These are phyloP conservation scores for Drosophila parabipectinata DNA, from an alignment of 1,140 invertebrate species.

Conservation along the genomic window DNA sequence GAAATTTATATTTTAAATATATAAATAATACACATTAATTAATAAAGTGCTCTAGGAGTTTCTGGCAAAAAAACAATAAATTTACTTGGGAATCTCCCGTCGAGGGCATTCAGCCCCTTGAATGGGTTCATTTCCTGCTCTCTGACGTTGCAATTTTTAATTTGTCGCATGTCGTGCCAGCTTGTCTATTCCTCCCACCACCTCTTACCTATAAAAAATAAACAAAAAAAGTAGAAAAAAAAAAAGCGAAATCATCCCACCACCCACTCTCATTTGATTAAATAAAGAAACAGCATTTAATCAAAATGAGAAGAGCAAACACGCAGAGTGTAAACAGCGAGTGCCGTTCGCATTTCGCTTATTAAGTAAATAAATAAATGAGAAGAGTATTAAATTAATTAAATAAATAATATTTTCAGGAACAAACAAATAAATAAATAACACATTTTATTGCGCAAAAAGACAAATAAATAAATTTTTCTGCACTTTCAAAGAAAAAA, in stretches of 20 bases:
- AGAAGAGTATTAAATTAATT: conserved; percentile 68
- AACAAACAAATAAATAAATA: conserved; percentile 74
- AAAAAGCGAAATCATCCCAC: conserved; percentile 8
- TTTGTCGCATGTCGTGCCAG: conserved; percentile 47
- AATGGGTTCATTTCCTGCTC: conserved; percentile 28
- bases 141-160: conserved; percentile 54
- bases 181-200: neutral
- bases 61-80: neutral
- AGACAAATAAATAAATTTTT: conserved; percentile 27
- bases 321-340: conserved; percentile 28
- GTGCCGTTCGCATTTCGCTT: conserved; percentile 40
- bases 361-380: conserved; percentile 60
- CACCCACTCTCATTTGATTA: conserved; percentile 70
- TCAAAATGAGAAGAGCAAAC: conserved; percentile 68
- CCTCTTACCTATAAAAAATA: neutral
- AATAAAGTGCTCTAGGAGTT: neutral
- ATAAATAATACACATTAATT: neutral
- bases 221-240: neutral
- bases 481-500: conserved; percentile 2
- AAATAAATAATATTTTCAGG: conserved; percentile 63
- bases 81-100: conserved; percentile 1
- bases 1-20: neutral
- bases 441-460: conserved; percentile 69
- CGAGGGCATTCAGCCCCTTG: conserved; percentile 27
- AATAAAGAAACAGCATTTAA: conserved; percentile 77